A percentile compares a stretch with the other conserved stretches of the same genome.
Evolutionary conservation across 1,140 invertebrate genomes (phyloP).

Genomic region (Meloidogyne floridensis): DNA sequence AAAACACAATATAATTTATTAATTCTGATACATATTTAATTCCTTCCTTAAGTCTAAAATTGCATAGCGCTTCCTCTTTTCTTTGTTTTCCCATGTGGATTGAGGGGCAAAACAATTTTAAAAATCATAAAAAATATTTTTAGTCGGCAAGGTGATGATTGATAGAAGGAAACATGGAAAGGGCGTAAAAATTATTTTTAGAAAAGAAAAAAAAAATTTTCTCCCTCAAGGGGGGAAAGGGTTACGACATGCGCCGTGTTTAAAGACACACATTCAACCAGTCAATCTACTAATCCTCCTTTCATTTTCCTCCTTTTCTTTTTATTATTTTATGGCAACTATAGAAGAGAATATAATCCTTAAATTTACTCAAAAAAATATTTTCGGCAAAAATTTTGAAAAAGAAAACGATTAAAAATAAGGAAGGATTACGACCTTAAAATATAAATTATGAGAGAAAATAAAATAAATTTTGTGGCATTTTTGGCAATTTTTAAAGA

Average conservation of each 20-base stretch:
- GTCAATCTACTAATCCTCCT: not conserved
- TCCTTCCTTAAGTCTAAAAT: not conserved
- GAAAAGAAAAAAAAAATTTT: not conserved
- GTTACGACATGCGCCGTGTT: not conserved
- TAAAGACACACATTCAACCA: not conserved
- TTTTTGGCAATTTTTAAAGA: not conserved
- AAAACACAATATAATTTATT: not conserved
- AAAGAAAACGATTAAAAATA: not conserved
- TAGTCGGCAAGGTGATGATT: not conserved
- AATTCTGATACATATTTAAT: not conserved
- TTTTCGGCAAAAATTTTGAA: not conserved
- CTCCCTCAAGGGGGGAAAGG: not conserved
- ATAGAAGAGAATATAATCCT: not conserved
- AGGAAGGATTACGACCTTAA: constrained; percentile 2
- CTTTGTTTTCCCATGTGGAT: constrained; percentile 8
- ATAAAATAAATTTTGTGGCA: not conserved
- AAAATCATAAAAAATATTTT: not conserved
- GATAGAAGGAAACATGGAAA: not conserved
- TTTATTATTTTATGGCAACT: not conserved
- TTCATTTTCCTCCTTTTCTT: not conserved
- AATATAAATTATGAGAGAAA: constrained; percentile 1
- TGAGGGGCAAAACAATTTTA: not conserved
- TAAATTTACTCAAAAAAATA: not conserved
- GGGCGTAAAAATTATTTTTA: not conserved
- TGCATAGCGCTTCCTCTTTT: not conserved